Evolutionary conservation across 23 tunicate genomes (phyloP), one percentile per base, ranked within the genome.

Genomic region (Styela plicata): DNA sequence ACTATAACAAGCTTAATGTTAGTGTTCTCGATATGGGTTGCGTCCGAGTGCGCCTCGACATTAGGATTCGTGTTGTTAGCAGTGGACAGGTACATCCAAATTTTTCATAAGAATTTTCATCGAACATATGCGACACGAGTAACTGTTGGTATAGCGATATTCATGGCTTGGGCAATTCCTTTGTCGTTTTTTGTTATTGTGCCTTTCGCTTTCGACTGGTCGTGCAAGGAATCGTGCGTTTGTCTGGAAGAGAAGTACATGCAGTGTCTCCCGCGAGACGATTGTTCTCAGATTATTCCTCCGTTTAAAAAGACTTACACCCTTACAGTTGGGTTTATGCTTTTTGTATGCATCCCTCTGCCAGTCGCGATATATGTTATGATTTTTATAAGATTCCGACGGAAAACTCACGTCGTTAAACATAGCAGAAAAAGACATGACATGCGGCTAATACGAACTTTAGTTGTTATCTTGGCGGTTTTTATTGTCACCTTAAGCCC

Each of bases 1-100:
- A 79, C 93, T 10, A 21, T 84, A 0, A 85, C 76, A 25, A 85
- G 87, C 36, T 53, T 93, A 63, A 17, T 69, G 24, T 22, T 88
- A 2, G 10, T 93, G 24, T 77, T 83, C 13, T 80, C 87, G 1
- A 21, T 93, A 34, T 93, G 98, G 98, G 87, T 93, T 13, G 85
- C 90, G 71, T 85, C 95, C 37, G 93, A 91, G 2, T 80, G 68
- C 35, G 53, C 89, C 3, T 93, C 98, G 1, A 81, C 87, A 19
- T 22, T 88, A 23, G 98, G 98, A 29, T 89, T 93, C 16, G 67
- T 83, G 16, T 62, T 84, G n/a, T 87, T 93, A 52, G 91, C 98
- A 13, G 63, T 88, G 63, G 98, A 93, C 87, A 84, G 98, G 69
- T 93, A 88, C 70, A 88, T 93, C 89, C 98, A 93, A 70, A 91